These are phyloP conservation scores for Astreopora myriophthalma DNA, from an alignment of 64 coral and sea anemone genomes.

Conservation along the genomic window DNA sequence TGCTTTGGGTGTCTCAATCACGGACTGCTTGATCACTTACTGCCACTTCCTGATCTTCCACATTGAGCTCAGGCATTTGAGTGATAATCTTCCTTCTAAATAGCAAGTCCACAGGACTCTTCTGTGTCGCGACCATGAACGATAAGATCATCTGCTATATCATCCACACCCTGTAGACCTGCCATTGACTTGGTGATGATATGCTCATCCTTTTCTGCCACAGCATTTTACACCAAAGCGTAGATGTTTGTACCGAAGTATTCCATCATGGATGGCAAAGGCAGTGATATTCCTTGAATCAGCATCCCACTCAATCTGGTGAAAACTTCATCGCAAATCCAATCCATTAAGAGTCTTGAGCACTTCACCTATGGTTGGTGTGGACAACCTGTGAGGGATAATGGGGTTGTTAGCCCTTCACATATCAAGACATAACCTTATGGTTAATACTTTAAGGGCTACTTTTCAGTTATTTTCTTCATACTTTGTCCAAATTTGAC, in stretches of 20 bases:
- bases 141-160: slow-evolving; percentile 25
- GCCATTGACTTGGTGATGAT: background rate
- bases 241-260: slow-evolving; percentile 18
- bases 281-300: background rate
- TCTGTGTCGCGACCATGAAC: background rate
- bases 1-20: too few relatives aligned
- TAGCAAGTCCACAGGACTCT: too few relatives aligned
- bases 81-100: too few relatives aligned
- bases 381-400: background rate
- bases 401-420: background rate
- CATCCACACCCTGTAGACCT: background rate
- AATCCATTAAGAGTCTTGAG: background rate
- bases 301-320: slow-evolving; percentile 16
- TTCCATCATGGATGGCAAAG: slow-evolving; percentile 4
- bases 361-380: background rate
- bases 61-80: too few relatives aligned
- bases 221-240: slow-evolving; percentile 22
- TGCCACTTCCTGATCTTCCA: too few relatives aligned
- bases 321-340: background rate
- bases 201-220: background rate
- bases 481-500: too few relatives aligned
- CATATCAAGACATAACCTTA: background rate
- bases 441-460: too few relatives aligned
- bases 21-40: too few relatives aligned
- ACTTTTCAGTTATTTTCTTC: background rate